Percentiles rank a stretch among this genome's conserved stretches.
Evolutionary conservation across 2,888 invertebrate species (phyloP).

Genomic region (Philereme transversata): DNA sequence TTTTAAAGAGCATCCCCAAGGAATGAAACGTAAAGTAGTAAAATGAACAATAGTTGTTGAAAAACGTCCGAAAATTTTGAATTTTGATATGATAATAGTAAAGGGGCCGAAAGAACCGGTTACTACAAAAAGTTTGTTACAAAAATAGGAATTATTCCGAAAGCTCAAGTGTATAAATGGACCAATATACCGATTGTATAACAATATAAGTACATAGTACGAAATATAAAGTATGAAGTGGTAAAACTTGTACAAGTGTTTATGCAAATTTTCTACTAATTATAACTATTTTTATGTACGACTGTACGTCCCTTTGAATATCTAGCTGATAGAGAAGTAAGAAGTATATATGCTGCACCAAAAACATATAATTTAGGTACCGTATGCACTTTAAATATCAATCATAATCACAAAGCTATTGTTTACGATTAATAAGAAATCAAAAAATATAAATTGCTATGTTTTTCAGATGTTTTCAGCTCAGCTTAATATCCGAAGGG

Average conservation of each 20-base stretch:
- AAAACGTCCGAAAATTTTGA: conserved; percentile 59
- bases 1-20: conserved; percentile 53
- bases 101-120: conserved; percentile 56
- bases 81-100: conserved; percentile 69
- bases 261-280: conserved; percentile 12
- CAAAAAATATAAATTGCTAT: background rate
- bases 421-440: background rate
- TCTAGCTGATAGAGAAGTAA: conserved; percentile 18
- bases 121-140: conserved; percentile 74
- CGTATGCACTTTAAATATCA: too few species aligned
- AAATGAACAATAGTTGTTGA: conserved; percentile 49
- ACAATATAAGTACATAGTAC: conserved; percentile 40
- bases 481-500: conserved; percentile 20
- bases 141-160: conserved; percentile 78
- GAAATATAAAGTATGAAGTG: conserved; percentile 25
- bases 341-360: background rate
- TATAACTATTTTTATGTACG: conserved; percentile 9
- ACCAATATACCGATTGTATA: conserved; percentile 62
- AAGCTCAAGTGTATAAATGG: conserved; percentile 80
- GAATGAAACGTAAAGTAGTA: conserved; percentile 57
- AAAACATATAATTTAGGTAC: too few species aligned
- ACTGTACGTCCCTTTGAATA: conserved; percentile 19
- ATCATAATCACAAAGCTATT: too few species aligned
- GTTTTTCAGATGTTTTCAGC: conserved; percentile 2
- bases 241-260: conserved; percentile 20